phyloP scores from a whole-genome alignment of 1,140 invertebrate genomes.

The Phymastichus coffea region DNA sequence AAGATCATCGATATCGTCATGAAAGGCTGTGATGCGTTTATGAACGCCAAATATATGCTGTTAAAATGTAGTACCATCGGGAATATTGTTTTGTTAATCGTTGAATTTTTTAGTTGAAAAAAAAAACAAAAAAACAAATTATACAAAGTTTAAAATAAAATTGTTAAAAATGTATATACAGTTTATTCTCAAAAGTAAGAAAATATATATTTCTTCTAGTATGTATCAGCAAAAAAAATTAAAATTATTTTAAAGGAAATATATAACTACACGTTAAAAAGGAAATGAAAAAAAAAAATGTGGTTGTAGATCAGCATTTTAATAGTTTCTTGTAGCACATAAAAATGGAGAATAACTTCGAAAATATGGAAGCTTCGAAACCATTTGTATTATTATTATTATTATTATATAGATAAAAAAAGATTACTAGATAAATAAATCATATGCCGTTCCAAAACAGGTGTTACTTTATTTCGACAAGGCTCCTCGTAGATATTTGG shows the following conservation, averaged over 20 bases:
- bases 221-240: conserved; percentile 9
- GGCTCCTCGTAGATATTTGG: conserved; percentile 18
- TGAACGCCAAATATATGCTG: conserved; percentile 5
- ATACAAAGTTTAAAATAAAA: too few species aligned
- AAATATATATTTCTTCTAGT: not conserved
- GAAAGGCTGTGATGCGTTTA: conserved; percentile 20
- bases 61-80: conserved; percentile 1
- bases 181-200: conserved; percentile 6
- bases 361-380: conserved; percentile 1
- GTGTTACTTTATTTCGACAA: conserved; percentile 17
- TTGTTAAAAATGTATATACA: too few species aligned
- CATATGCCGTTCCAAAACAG: conserved; percentile 13
- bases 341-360: not conserved
- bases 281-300: too few species aligned
- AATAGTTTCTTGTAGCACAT: conserved; percentile 44
- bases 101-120: not conserved
- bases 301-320: too few species aligned
- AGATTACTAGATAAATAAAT: conserved; percentile 25
- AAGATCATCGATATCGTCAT: too few species aligned
- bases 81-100: not conserved
- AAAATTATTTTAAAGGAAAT: not conserved
- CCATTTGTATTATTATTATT: too few species aligned
- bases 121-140: not conserved
- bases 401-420: too few species aligned
- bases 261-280: too few species aligned